Evolutionary conservation across 2,888 invertebrate genomes (phyloP), one percentile per base, ranked within the genome.

Genomic region (Acanthosepion pharaonis): DNA sequence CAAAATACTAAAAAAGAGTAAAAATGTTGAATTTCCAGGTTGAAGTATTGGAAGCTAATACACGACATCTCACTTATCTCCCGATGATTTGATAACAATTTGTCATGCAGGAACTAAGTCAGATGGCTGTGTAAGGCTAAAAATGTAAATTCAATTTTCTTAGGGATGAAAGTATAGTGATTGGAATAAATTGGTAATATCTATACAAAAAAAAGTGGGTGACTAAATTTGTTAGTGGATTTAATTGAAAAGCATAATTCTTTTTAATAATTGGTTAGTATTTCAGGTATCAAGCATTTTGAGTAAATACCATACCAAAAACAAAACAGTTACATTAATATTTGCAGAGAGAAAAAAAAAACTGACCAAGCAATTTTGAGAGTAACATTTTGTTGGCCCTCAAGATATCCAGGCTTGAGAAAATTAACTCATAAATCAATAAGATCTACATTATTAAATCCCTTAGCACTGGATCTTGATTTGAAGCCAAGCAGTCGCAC

Each of bases 11-110:
- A 59, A 59, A 59, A 5, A 23, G 20, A 20, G 5, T 59, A 23
- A 59, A 59, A 59, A 5, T 59, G 23, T 59, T 59, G 59, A 59
- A 59, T 59, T 59, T 59, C 92, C 42, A 49, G 92, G 49, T 49
- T 48, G 92, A 48, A 92, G 92, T 92, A 42, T 92, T 33, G 49
- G 20, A 42, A 92, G 92, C 92, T 42, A 92, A 92, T 92, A 49
- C 92, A 92, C 92, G 92, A 92, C 92, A 92, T 42, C 92, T 92
- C 92, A 92, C 92, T 92, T 92, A 49, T 92, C 92, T 92, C 92
- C 92, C 92, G 92, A 92, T 48, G 92, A 92, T 92, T 48, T 92
- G 18, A 42, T 48, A 49, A 92, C 23, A 59, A 42, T 28, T 42
- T 92, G 92, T 42, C 49, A 42, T 25, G 92, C 92, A 92, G 92